Evolutionary conservation across 2,888 invertebrate genomes (phyloP).

Genomic region (Ditylenchus weischeri): DNA sequence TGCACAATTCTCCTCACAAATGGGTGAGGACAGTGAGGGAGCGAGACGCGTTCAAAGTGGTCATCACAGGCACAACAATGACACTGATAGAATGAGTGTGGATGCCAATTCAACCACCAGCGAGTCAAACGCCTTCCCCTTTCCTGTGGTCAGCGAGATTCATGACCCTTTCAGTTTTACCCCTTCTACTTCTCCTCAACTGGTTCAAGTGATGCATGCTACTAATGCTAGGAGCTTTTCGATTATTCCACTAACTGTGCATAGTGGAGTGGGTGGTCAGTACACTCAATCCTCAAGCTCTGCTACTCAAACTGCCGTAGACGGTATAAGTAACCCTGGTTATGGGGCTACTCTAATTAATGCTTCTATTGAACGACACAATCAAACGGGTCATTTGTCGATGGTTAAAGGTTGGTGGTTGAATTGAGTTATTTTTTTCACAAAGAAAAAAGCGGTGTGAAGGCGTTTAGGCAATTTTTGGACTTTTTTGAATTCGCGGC

Average conservation of each 20-base stretch:
- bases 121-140: constrained; percentile 41
- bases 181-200: constrained; percentile 44
- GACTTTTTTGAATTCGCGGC: too few relatives aligned
- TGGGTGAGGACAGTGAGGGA: constrained; percentile 24
- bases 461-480: too few relatives aligned
- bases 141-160: constrained; percentile 40
- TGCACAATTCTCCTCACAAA: constrained; percentile 35
- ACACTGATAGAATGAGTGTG: constrained; percentile 31
- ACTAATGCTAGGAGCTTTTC: constrained; percentile 42
- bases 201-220: constrained; percentile 47
- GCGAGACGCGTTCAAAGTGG: constrained; percentile 12
- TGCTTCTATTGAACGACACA: constrained; percentile 27
- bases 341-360: constrained; percentile 16
- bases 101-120: constrained; percentile 39
- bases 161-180: constrained; percentile 49
- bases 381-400: too few relatives aligned
- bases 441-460: too few relatives aligned
- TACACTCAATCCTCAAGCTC: too few relatives aligned
- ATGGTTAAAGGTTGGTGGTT: too few relatives aligned
- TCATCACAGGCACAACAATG: constrained; percentile 25
- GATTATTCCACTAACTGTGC: constrained; percentile 52
- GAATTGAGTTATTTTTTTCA: too few relatives aligned
- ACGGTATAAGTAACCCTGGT: constrained; percentile 8
- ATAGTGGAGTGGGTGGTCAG: constrained; percentile 20
- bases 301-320: too few relatives aligned